Evolutionary conservation across 2,888 invertebrate genomes (phyloP), one percentile per base, ranked within the genome.

Genomic region (Onchidella celtica): DNA sequence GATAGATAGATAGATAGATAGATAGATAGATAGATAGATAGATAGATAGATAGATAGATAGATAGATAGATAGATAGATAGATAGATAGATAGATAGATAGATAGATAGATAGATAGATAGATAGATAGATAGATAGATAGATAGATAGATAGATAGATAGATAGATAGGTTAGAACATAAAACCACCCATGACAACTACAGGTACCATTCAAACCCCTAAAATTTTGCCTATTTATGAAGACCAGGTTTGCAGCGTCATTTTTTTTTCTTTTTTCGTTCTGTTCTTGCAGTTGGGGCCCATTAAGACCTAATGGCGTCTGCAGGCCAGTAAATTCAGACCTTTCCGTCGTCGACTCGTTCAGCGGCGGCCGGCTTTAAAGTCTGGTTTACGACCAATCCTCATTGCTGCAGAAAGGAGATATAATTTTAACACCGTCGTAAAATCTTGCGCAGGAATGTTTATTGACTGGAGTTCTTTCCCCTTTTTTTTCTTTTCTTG

Each of bases 261-360:
- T 24, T 59, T 59, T n/a, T 47, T 17, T 47, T 47, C 47, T 11
- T 17, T 17, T 17, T 17, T 11, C 6, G 17, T 47, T 47, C 9
- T 11, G 17, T 47, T 11, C 17, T 11, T n/a, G 59, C 59, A 59
- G 59, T n/a, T 21, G 59, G 24, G 17, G 47, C 40, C 72, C 47
- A 57, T 72, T 57, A 72, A 72, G 72, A 32, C 21, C 57, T 55
- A 72, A 32, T 27, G 72, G 47, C 27, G 32, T 32, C 72, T 72
- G 57, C 2, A 72, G 6, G 21, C 32, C 32, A 24, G 57, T 34
- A 72, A 70, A 70, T 70, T 27, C 21, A 29, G 55, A 70, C n/a
- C 24, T 29, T 29, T 9, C 27, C 24, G 47, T 34, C 34, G 34
- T 24, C 57, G 11, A 21, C 55, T 21, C n/a, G 21, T 2, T 34